These are phyloP conservation scores for Alcedo quadribrachys DNA, from an alignment of 2,797 vertebrate genomes.

Conservation along the genomic window DNA sequence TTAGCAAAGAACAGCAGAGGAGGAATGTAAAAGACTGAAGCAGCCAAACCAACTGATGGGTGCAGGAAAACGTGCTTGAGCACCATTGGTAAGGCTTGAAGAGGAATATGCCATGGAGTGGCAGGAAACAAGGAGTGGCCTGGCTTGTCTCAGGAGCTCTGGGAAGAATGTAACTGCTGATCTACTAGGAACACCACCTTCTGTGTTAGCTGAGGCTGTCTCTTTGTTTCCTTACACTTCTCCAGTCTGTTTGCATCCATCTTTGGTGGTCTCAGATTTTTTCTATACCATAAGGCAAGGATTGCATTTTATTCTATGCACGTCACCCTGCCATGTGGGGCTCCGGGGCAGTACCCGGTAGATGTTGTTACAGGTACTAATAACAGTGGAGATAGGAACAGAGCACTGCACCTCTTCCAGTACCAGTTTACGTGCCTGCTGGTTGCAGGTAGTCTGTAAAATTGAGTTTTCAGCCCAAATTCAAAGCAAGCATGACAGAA, in stretches of 20 bases:
- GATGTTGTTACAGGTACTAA: neutral
- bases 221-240: neutral
- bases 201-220: neutral
- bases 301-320: neutral
- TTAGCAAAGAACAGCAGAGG: neutral
- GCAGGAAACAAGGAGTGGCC: neutral
- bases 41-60: neutral
- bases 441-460: neutral
- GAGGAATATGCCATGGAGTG: neutral
- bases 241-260: neutral
- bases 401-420: neutral
- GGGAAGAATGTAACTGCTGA: neutral
- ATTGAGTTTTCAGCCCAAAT: neutral
- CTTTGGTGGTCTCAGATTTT: neutral
- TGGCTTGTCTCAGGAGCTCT: neutral
- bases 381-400: neutral
- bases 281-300: neutral
- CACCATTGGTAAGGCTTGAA: neutral
- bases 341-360: neutral
- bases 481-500: neutral
- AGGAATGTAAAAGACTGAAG: neutral
- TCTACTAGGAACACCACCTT: neutral
- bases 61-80: neutral
- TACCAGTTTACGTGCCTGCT: neutral
- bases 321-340: neutral